A percentile compares a stretch with the other conserved stretches of the same genome.
These are phyloP conservation scores for Watsonalla cultraria DNA, from an alignment of 2,888 invertebrate genomes.

Conservation along the genomic window DNA sequence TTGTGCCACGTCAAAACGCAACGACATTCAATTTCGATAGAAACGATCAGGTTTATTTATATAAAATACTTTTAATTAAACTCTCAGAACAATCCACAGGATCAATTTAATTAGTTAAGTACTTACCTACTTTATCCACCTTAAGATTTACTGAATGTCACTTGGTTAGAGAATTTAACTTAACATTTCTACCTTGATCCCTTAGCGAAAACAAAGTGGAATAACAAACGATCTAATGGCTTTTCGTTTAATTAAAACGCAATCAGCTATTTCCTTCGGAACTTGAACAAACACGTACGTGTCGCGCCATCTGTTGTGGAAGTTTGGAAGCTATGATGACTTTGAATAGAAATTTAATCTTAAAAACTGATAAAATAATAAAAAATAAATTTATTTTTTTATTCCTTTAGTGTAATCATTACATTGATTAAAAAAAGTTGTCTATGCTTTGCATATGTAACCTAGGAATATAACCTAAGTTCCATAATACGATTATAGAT, in stretches of 20 bases:
- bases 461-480: too few relatives aligned
- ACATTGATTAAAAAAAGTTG: too few relatives aligned
- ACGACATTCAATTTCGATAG: too few relatives aligned
- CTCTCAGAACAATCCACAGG: too few relatives aligned
- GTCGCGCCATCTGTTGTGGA: slow-evolving; percentile 5
- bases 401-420: too few relatives aligned
- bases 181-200: not conserved
- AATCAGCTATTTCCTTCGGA: not conserved
- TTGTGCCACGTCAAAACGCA: too few relatives aligned
- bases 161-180: not conserved
- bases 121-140: not conserved
- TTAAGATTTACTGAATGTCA: not conserved
- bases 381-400: too few relatives aligned
- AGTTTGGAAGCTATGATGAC: not conserved
- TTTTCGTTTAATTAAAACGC: slow-evolving; percentile 2
- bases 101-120: not conserved
- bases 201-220: not conserved
- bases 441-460: too few relatives aligned
- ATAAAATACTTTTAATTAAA: too few relatives aligned
- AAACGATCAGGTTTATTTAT: too few relatives aligned
- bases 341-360: not conserved
- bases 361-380: too few relatives aligned
- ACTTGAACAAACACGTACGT: not conserved
- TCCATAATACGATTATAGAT: too few relatives aligned
- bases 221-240: not conserved